A percentile compares a stretch with the other conserved stretches of the same genome.
Conservation (phyloP, 92 coral and sea anemone genomes). For the Siderastrea siderea region DNA sequence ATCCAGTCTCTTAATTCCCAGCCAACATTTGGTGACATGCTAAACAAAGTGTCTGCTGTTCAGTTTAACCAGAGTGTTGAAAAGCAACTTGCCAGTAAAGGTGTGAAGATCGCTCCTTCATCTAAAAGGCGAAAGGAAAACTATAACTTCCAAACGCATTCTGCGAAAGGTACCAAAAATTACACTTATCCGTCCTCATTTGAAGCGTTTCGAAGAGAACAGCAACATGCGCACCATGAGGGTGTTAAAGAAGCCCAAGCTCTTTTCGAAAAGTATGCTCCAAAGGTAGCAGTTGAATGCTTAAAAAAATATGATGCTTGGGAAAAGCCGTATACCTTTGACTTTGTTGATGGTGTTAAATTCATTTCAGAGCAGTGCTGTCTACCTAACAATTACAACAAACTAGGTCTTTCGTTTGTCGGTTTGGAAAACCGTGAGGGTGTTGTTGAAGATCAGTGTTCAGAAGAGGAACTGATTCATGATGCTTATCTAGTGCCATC, state of each 20-base stretch:
- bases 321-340: conserved; percentile 20
- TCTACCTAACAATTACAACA: conserved; percentile 25
- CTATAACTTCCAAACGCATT: conserved; percentile 9
- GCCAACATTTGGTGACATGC: conserved; percentile 66
- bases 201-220: conserved; percentile 24
- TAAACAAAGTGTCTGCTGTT: not conserved
- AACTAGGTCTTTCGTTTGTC: conserved; percentile 13
- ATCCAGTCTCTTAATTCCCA: conserved; percentile 58
- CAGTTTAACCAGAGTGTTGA: conserved; percentile 33
- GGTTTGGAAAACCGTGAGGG: not conserved
- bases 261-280: conserved; percentile 32
- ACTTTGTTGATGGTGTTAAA: conserved; percentile 7
- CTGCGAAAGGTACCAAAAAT: not conserved
- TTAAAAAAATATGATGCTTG: not conserved
- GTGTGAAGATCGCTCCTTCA: conserved; percentile 11
- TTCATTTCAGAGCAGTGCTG: not conserved
- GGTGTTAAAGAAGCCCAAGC: conserved; percentile 34
- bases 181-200: conserved; percentile 26
- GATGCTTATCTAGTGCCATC: not conserved
- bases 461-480: not conserved
- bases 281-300: conserved; percentile 7
- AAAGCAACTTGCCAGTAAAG: conserved; percentile 20
- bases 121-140: conserved; percentile 1
- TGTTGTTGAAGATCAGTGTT: not conserved
- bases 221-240: conserved; percentile 13